These are phyloP conservation scores for Zaprionus capensis DNA, from an alignment of 1,140 invertebrate genomes.

Conservation along the genomic window DNA sequence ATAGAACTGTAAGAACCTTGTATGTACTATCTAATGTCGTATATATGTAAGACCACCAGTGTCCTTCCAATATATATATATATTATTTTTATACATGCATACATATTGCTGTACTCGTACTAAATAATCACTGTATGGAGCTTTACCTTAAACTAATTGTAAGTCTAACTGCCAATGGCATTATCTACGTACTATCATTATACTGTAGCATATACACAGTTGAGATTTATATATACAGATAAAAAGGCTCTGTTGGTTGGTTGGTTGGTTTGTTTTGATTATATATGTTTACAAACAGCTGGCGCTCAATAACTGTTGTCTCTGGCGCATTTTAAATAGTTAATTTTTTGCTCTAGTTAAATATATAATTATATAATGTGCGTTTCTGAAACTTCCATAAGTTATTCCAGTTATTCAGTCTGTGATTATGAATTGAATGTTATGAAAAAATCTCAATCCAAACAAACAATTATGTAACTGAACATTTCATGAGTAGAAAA, in stretches of 20 bases:
- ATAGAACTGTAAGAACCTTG: conserved; percentile 40
- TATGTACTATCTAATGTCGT: conserved; percentile 36
- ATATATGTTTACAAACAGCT: conserved; percentile 10
- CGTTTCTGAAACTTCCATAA: conserved; percentile 56
- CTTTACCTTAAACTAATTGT: conserved; percentile 60
- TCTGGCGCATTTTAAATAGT: conserved; percentile 63
- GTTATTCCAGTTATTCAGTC: conserved; percentile 78
- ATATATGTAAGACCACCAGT: conserved; percentile 67
- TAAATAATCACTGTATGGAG: conserved; percentile 51
- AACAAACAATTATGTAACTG: conserved; percentile 58
- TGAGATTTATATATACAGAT: conserved; percentile 47
- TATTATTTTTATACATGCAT: conserved; percentile 37
- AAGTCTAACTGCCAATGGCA: conserved; percentile 67
- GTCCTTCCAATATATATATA: conserved; percentile 64
- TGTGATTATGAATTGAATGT: conserved; percentile 73
- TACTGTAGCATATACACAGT: conserved; percentile 35
- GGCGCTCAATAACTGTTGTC: not conserved
- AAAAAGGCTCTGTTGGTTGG: conserved; percentile 50
- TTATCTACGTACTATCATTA: conserved; percentile 50
- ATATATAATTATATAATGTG: conserved; percentile 41
- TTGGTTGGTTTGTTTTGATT: conserved; percentile 43
- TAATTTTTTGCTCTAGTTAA: conserved; percentile 75
- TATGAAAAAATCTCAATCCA: conserved; percentile 52
- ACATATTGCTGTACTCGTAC: conserved; percentile 20
- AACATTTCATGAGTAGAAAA: conserved; percentile 64